phyloP scores from a whole-genome alignment of 1,140 invertebrate genomes.

The Eriocheir sinensis region DNA sequence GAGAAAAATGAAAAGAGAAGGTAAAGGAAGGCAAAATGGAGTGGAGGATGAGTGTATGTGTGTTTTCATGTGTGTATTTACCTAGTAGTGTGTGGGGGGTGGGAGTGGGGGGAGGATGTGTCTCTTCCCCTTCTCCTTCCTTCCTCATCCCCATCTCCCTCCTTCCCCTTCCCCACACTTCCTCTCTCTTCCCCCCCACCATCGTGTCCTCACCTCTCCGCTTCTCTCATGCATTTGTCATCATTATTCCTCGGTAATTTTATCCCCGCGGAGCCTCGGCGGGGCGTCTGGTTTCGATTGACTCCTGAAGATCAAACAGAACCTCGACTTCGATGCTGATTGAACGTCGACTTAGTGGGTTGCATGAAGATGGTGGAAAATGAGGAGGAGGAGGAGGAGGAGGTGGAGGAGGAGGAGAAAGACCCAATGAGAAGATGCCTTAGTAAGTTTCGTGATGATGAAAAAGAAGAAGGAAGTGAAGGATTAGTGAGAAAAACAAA shows the following conservation, averaged over 20 bases:
- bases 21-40: no score
- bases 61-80: no score
- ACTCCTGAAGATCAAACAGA: background rate
- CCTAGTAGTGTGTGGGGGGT: no score
- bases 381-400: background rate
- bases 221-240: background rate
- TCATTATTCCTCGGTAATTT: background rate
- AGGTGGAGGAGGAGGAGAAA: background rate
- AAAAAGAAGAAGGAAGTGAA: background rate
- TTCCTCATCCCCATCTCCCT: background rate
- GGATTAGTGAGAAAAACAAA: no score
- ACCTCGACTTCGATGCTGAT: background rate
- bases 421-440: background rate
- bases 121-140: background rate
- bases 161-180: background rate
- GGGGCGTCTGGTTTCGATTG: background rate
- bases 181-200: constrained; percentile 13
- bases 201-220: background rate
- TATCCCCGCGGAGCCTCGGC: background rate
- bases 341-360: background rate
- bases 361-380: no score
- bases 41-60: no score
- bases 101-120: no score
- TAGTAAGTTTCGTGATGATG: background rate
- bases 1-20: no score